Conservation (phyloP, 2,888 invertebrate species). For the Lepidocyrtoides sp. region DNA sequence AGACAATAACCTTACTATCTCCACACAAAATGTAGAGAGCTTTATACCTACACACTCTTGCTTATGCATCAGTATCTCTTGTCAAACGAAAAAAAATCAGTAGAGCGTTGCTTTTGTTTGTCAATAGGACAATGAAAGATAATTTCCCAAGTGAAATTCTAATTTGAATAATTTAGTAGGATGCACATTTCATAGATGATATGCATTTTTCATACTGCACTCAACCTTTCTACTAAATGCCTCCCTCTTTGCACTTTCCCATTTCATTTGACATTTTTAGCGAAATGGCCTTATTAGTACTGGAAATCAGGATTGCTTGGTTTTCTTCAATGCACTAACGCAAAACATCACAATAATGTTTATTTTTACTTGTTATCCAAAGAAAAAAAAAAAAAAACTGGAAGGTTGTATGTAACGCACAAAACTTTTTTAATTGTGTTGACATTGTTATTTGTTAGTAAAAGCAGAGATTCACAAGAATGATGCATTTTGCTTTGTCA, state of each 20-base stretch:
- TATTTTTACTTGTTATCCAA: too few relatives aligned
- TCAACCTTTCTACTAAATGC: background rate
- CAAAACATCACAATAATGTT: too few relatives aligned
- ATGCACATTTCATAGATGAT: background rate
- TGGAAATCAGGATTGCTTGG: too few relatives aligned
- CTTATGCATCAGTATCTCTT: background rate
- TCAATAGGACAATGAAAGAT: background rate
- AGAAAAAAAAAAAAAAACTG: too few relatives aligned
- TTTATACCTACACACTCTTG: background rate
- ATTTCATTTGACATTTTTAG: background rate
- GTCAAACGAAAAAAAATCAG: slow-evolving; percentile 4
- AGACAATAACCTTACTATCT: background rate
- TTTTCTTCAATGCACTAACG: too few relatives aligned
- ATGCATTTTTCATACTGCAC: background rate
- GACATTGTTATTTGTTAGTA: background rate
- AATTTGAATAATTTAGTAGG: slow-evolving; percentile 57
- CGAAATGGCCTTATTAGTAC: too few relatives aligned
- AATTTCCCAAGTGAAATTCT: slow-evolving; percentile 55
- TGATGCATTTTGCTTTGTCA: background rate
- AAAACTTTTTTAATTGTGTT: background rate
- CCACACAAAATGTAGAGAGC: background rate
- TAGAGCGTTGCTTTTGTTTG: slow-evolving; percentile 28
- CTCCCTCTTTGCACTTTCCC: background rate
- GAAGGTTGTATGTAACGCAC: too few relatives aligned
- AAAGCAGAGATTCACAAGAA: background rate